phyloP scores from a whole-genome alignment of 1,140 invertebrate genomes.

The Elymnias hypermnestra region DNA sequence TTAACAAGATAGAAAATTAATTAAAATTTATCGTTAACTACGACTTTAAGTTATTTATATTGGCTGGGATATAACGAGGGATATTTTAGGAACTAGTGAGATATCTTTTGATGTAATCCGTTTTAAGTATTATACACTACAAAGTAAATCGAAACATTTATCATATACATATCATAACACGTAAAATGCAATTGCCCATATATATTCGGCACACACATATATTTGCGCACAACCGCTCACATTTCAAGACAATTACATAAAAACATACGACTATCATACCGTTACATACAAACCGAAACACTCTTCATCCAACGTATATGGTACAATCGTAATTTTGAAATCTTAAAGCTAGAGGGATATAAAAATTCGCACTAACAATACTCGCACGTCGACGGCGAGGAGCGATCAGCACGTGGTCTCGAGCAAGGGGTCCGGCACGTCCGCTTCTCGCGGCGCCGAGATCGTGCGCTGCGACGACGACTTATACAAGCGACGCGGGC shows the following conservation, averaged over 20 bases:
- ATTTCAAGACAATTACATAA: constrained; percentile 56
- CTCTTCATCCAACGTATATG: constrained; percentile 42
- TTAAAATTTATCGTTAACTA: too few species aligned
- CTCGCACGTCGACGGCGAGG: constrained; percentile 38
- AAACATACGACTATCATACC: constrained; percentile 50
- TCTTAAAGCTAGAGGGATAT: constrained; percentile 61
- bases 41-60: background rate
- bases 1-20: too few species aligned
- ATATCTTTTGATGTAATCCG: constrained; percentile 28
- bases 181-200: constrained; percentile 39
- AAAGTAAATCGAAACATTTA: constrained; percentile 28
- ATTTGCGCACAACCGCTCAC: constrained; percentile 53
- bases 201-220: constrained; percentile 33
- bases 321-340: constrained; percentile 69
- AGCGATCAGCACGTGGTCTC: constrained; percentile 56
- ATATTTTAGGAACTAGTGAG: constrained; percentile 39
- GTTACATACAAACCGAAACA: constrained; percentile 40
- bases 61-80: background rate
- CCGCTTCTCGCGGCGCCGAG: constrained; percentile 18
- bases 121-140: constrained; percentile 36
- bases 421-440: constrained; percentile 45
- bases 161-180: constrained; percentile 20
- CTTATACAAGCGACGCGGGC: constrained; percentile 28
- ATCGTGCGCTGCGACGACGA: constrained; percentile 19
- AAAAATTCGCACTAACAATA: constrained; percentile 70